These are phyloP conservation scores for Scaptomyza caliginosa DNA, from an alignment of 2,888 invertebrate species.

Conservation along the genomic window DNA sequence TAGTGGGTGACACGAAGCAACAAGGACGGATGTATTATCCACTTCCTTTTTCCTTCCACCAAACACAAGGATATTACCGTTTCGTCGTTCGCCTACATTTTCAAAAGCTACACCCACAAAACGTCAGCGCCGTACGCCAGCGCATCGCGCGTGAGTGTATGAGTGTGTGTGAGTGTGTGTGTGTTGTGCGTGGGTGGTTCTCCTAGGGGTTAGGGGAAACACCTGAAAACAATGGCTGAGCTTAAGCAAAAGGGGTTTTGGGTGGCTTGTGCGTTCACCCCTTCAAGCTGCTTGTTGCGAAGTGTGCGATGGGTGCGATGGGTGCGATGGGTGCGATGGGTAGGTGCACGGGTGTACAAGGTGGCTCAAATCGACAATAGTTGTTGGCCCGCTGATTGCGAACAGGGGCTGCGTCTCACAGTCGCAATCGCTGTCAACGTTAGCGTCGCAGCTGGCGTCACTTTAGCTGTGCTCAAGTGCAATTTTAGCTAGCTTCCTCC, in stretches of 20 bases:
- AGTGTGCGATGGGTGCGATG: constrained; percentile 6
- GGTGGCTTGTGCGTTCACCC: constrained; percentile 5
- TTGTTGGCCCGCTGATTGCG: constrained; percentile 59
- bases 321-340: constrained; percentile 14
- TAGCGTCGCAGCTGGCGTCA: background rate
- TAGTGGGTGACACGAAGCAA: constrained; percentile 85
- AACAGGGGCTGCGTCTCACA: constrained; percentile 37
- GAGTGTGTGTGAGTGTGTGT: background rate
- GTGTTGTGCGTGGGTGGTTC: constrained; percentile 12
- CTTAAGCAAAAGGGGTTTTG: background rate
- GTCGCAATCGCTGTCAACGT: constrained; percentile 18
- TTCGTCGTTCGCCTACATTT: constrained; percentile 80
- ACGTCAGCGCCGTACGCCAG: constrained; percentile 31
- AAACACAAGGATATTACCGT: constrained; percentile 85
- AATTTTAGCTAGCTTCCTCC: constrained; percentile 1
- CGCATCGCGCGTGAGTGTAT: constrained; percentile 19
- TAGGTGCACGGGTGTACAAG: no score
- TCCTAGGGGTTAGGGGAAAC: constrained; percentile 35
- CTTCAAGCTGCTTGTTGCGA: constrained; percentile 49
- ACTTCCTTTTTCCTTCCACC: constrained; percentile 85
- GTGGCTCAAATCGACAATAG: constrained; percentile 67
- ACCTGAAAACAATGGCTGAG: constrained; percentile 59
- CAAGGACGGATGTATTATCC: constrained; percentile 85
- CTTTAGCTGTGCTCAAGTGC: background rate
- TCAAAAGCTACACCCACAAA: constrained; percentile 30